These are phyloP conservation scores for Pseudomyrmex cubaensis DNA, from an alignment of 1,140 invertebrate genomes.

Conservation along the genomic window DNA sequence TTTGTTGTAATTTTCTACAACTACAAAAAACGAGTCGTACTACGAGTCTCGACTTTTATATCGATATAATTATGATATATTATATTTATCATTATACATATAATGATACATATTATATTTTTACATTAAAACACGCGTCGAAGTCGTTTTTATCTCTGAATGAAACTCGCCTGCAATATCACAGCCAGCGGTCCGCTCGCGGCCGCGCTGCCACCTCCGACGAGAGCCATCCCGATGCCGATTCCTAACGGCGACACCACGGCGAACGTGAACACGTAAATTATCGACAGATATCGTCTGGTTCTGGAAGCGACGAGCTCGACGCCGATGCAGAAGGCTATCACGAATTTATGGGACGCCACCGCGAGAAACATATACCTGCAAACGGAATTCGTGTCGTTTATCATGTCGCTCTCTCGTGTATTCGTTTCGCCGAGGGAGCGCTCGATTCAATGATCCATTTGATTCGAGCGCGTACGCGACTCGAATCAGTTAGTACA, in stretches of 20 bases:
- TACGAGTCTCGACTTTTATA: too few relatives aligned
- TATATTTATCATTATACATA: too few relatives aligned
- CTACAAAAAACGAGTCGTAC: too few relatives aligned
- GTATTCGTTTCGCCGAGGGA: background rate
- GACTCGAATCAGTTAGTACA: background rate
- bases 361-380: slow-evolving; percentile 93
- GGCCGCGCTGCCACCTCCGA: slow-evolving; percentile 86
- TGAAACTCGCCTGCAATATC: slow-evolving; percentile 77
- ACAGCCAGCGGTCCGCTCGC: slow-evolving; percentile 87
- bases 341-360: slow-evolving; percentile 95
- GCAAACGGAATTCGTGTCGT: slow-evolving; percentile 42
- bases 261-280: slow-evolving; percentile 92
- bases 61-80: too few relatives aligned
- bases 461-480: background rate
- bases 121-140: background rate
- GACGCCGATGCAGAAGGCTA: slow-evolving; percentile 94
- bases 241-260: slow-evolving; percentile 92
- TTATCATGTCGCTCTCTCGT: background rate
- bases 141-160: background rate
- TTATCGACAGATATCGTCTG: slow-evolving; percentile 86
- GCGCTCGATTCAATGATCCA: background rate
- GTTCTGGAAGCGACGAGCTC: slow-evolving; percentile 90
- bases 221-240: slow-evolving; percentile 89
- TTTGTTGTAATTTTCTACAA: too few relatives aligned
- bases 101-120: background rate